phyloP scores from a whole-genome alignment of 1,140 invertebrate genomes.

The Heliconius congener region DNA sequence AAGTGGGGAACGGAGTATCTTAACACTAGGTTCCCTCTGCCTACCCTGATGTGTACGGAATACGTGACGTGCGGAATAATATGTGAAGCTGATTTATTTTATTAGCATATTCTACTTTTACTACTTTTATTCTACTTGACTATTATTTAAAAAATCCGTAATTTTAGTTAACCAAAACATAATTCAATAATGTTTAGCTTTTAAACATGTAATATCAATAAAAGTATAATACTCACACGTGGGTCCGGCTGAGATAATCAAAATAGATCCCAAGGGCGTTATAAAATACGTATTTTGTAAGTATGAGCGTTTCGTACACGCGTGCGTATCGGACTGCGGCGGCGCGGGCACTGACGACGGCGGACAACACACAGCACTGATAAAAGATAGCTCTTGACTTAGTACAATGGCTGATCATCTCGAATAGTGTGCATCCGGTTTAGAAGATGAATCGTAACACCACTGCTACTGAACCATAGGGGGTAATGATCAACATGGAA shows the following conservation, averaged over 20 bases:
- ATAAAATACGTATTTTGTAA: constrained; percentile 23
- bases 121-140: too few relatives aligned
- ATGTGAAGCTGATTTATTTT: too few relatives aligned
- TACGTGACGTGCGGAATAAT: too few relatives aligned
- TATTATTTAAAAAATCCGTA: background rate
- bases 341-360: constrained; percentile 34
- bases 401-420: background rate
- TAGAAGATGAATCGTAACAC: background rate
- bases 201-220: background rate
- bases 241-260: constrained; percentile 37
- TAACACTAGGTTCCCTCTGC: too few relatives aligned
- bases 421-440: background rate
- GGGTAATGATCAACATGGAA: too few relatives aligned
- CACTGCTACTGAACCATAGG: too few relatives aligned
- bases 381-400: background rate
- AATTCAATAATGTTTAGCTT: background rate
- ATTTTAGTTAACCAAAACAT: background rate
- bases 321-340: constrained; percentile 31
- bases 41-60: too few relatives aligned
- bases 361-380: background rate
- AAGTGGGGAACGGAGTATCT: too few relatives aligned
- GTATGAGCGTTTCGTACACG: background rate
- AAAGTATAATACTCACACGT: constrained; percentile 45
- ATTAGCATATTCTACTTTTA: too few relatives aligned
- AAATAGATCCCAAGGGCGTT: constrained; percentile 53